Base-by-base conservation (phyloP, 1,140 invertebrate genomes). In the Pygmarrhopalites habei region DNA sequence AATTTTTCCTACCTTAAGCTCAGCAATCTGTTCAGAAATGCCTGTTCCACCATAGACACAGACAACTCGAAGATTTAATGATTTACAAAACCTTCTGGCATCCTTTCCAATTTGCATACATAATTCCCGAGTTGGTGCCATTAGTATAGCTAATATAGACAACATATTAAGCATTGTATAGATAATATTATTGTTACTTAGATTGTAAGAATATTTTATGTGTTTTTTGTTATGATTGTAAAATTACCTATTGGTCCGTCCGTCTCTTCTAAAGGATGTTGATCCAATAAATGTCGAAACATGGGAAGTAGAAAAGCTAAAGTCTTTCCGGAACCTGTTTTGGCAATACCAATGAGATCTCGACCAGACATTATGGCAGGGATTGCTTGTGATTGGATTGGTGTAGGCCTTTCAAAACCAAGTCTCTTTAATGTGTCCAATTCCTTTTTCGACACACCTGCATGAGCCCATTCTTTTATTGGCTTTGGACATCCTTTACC, bases 71-170 rank as follows among this genome's bases (percentile, higher is more conserved):
- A 99, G 75, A 12, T 84, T 84, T 2, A 97, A 77, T 0, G 87
- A 85, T 73, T 95, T 96, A 0, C 90, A 88, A 74, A 99, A 99
- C 74, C 93, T 95, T 60, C 89, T 91, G 47, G 93, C 94, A 73
- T 99, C 97, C 72, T 94, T 91, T 28, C 92, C 92, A 65, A 99
- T 99, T 77, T 99, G 97, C 87, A 99, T 94, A 70, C 96, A 98
- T 0, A 99, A 79, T 74, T 99, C 97, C 68, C 97, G 81, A 0
- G 96, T 99, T 0, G 97, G 97, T 0, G 95, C 94, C 92, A 99
- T 95, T 44, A 99, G 94, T 7, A 99, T 82, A 1, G 89, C 83
- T 79, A 57, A 44, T 71, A 57, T 43, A 67, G 15, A 7, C 32
- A 35, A 35, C n/a, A n/a, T n/a, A n/a, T n/a, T n/a, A 35, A 35